Conservation (phyloP, 2,113 vertebrate species). For the Zingel zingel region DNA sequence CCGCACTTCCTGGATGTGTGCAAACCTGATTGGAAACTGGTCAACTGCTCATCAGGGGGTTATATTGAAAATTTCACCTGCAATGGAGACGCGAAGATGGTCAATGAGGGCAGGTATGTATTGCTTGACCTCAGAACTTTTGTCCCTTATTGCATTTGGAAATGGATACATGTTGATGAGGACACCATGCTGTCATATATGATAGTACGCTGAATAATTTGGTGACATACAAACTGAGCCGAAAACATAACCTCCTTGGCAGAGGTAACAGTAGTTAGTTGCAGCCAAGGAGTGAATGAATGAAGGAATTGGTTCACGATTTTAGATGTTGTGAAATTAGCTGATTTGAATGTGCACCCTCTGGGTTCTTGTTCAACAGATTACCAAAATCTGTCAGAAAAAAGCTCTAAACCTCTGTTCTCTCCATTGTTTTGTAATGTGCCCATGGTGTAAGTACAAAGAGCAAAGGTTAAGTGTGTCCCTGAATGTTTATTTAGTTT, state of each 20-base stretch:
- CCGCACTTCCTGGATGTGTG: conserved; percentile 96
- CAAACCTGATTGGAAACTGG: conserved; percentile 86
- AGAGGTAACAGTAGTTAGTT: too few relatives aligned
- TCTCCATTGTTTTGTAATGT: conserved; percentile 3
- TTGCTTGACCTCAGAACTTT: background rate
- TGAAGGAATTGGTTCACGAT: background rate
- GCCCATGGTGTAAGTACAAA: background rate
- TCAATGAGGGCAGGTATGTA: conserved; percentile 91
- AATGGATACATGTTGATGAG: background rate
- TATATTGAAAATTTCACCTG: conserved; percentile 92
- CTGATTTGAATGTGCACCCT: background rate
- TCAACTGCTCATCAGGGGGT: conserved; percentile 89
- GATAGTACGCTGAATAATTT: too few relatives aligned
- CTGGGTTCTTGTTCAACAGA: background rate
- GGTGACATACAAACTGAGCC: too few relatives aligned
- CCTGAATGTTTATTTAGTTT: background rate
- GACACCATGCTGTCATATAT: background rate
- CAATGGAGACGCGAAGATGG: conserved; percentile 82
- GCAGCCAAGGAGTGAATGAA: background rate
- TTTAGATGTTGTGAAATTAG: background rate
- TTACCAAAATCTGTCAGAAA: background rate
- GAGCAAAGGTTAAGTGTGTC: conserved; percentile 8
- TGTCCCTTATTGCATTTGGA: background rate
- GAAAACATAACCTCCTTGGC: too few relatives aligned
- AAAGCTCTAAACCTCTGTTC: background rate